Percentiles rank a stretch among this genome's conserved stretches.
Conservation (phyloP, 2,888 invertebrate genomes). For the Julus scandinavius region DNA sequence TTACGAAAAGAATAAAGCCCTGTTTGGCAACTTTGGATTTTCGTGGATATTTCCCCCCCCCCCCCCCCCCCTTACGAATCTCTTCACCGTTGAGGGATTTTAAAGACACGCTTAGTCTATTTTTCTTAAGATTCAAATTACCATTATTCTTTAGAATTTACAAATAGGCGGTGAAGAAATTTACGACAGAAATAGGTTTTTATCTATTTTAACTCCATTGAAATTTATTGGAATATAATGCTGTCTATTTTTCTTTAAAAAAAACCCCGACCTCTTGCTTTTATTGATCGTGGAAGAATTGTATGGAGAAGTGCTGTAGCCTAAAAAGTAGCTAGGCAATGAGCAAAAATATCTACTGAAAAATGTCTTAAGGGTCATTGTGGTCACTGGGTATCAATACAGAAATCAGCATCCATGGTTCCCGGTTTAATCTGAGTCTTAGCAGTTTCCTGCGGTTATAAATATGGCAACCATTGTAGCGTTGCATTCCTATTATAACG, state of each 20-base stretch:
- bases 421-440: background rate
- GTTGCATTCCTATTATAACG: background rate
- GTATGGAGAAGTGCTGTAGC: background rate
- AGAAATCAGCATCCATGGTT: conserved; percentile 43
- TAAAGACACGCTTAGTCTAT: conserved; percentile 42
- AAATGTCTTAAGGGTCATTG: conserved; percentile 29
- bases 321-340: conserved; percentile 20
- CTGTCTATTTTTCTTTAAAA: conserved; percentile 27
- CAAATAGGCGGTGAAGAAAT: conserved; percentile 47
- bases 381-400: conserved; percentile 43
- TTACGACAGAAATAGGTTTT: conserved; percentile 46
- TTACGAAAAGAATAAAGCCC: conserved; percentile 29
- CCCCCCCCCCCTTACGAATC: background rate
- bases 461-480: background rate
- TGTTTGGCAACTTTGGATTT: conserved; percentile 21
- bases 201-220: conserved; percentile 43
- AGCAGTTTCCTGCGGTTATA: background rate
- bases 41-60: background rate
- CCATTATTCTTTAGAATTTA: conserved; percentile 45
- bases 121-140: conserved; percentile 49
- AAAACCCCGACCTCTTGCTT: conserved; percentile 47
- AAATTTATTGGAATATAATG: conserved; percentile 52
- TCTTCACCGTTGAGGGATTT: conserved; percentile 36
- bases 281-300: conserved; percentile 6
- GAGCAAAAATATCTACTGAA: conserved; percentile 15